Evolutionary conservation across 2,797 vertebrate genomes (phyloP), one percentile per base, ranked within the genome.

Genomic region (Mastacembelus armatus): DNA sequence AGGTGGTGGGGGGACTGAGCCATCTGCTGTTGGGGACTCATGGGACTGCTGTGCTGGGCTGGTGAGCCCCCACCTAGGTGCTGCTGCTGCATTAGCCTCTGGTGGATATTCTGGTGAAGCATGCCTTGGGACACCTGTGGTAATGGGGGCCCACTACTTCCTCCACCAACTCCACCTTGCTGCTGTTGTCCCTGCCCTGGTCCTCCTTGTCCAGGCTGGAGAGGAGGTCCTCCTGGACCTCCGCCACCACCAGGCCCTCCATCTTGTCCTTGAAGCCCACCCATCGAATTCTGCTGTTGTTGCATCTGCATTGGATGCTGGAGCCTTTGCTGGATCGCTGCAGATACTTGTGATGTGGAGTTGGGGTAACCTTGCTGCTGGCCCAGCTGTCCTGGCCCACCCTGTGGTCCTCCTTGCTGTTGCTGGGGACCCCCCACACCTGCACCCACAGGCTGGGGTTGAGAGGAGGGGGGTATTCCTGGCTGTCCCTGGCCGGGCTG

Each of bases 1-100:
- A 97, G 95, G 73, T 97, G 96, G 79, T 96, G 96, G 61, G 97
- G 96, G 35, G 97, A 96, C 74, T 95, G 96, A 21, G 93, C 93
- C 89, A 94, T 87, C 67, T 91, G 93, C 58, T 96, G 95, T 24
- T 95, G 94, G 58, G 98, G 97, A 66, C 98, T 99, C 96, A 99
- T 98, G 27, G 97, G 97, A 69, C 96, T 97, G 86, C 91, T 96
- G 93, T 93, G 96, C 83, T 89, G 98, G 85, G 80, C 97, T 77
- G 94, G 94, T 48, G 93, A 94, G 44, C 91, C 92, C 12, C 95
- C 96, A 60, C 96, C 95, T 27, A 97, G 94, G 61, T 97, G 96
- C 78, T 97, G 95, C 83, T 96, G 95, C 73, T 94, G 93, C 59
- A 99, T 94, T 30, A 98, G 93, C 90, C 96, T 95, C 73, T 96